A percentile compares a stretch with the other conserved stretches of the same genome.
Evolutionary conservation across 1,140 invertebrate species (phyloP).

Genomic region (Diplogasteroides magnus): DNA sequence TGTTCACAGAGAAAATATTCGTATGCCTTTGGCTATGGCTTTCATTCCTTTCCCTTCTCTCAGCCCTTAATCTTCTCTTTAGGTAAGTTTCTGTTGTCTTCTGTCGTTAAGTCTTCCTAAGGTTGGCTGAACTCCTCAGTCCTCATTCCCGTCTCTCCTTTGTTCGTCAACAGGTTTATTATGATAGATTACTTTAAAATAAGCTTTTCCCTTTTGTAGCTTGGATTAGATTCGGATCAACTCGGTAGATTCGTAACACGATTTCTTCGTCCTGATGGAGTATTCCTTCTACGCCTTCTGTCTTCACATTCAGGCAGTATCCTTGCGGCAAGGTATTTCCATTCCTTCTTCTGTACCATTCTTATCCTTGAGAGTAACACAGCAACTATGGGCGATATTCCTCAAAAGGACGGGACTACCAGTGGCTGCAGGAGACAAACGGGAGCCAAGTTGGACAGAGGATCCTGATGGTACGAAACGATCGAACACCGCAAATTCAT

Average conservation of each 20-base stretch:
- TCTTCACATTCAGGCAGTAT: constrained; percentile 52
- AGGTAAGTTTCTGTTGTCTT: constrained; percentile 49
- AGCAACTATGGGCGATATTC: neutral
- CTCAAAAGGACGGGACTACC: neutral
- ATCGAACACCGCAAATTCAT: neutral
- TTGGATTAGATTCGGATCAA: constrained; percentile 7
- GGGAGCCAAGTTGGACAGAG: neutral
- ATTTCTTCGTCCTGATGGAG: constrained; percentile 48
- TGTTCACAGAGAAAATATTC: constrained; percentile 56
- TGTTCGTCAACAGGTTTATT: neutral
- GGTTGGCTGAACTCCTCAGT: neutral
- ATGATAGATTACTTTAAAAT: neutral
- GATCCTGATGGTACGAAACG: neutral
- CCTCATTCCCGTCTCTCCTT: neutral
- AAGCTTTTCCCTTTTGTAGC: neutral
- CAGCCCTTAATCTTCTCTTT: constrained; percentile 41
- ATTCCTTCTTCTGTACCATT: neutral
- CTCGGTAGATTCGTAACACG: constrained; percentile 44
- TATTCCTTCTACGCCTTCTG: constrained; percentile 55
- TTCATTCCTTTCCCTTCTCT: constrained; percentile 8
- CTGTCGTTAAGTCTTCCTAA: constrained; percentile 39
- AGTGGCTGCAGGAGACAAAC: neutral
- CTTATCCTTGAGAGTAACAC: neutral
- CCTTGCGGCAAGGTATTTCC: constrained; percentile 34
- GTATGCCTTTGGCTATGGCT: constrained; percentile 56